Evolutionary conservation across 2,888 invertebrate genomes (phyloP), one percentile per base, ranked within the genome.

Genomic region (Stramonita haemastoma): DNA sequence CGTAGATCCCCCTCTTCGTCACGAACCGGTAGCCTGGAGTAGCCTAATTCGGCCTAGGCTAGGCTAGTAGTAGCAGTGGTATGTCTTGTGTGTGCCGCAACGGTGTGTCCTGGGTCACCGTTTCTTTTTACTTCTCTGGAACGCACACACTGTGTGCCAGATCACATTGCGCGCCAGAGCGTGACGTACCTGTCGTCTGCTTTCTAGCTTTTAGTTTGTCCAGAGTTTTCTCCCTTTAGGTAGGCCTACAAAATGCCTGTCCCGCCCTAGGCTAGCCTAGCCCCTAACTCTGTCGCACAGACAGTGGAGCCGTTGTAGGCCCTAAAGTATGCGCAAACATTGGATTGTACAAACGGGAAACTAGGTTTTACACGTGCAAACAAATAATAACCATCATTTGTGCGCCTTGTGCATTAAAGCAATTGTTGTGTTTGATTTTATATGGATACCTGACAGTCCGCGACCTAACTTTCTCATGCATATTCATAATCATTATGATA

Each of bases 171-270:
- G 66, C 86, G 86, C 60, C 60, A 29, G 86, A 32, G 86, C 86
- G 86, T 86, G 86, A 86, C 85, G 86, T 83, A 4, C 34, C 22
- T 86, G 66, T 86, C 85, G 86, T 86, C 57, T 86, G 86, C 34
- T 57, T 86, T 56, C 34, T 19, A 8, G 11, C 46, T 29, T 0
- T 6, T 22, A 32, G 29, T 29, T 11, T 26, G 1, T 46, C 6
- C n/a, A 83, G 81, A 85, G 86, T 86, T 86, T 34, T 66, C 29
- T 26, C 86, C 86, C 60, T 85, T 85, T 34, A 15, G 8, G 8
- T 77, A 13, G 5, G 15, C 5, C 32, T 32, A 32, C 6, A 8
- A 32, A 15, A 17, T 15, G 15, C 17, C 1, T 34, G 79, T 1
- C 11, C 26, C n/a, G 17, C 29, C 29, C 11, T n/a, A n/a, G n/a